Base-by-base conservation (phyloP, 1,140 invertebrate genomes). In the Argopecten irradians region DNA sequence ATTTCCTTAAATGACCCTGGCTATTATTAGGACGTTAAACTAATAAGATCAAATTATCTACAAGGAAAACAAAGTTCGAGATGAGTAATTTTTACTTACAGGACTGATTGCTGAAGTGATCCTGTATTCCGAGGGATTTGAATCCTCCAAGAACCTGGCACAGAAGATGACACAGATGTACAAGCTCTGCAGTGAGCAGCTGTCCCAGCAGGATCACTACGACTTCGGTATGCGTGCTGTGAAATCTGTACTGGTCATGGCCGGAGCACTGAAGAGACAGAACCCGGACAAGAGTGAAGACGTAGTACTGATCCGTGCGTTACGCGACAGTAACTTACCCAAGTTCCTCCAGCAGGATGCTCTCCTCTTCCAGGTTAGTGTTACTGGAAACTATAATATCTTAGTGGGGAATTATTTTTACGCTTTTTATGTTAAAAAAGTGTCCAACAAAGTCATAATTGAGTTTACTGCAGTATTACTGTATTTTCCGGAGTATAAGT, bases 151-250 rank as follows among this genome's bases (percentile, higher is more conserved):
- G 94, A 96, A 96, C 2, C 95, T 99, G 28, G 97, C 98, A 0
- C 97, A 97, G 89, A 99, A 99, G 95, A 98, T 99, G 97, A 97
- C 98, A 0, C 97, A 98, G 93, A 98, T 98, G 97, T 99, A 99
- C 94, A 98, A 98, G 93, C 95, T 99, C 7, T 98, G 98, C 91
- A 98, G 97, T 92, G 98, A 99, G 95, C 98, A 98, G 95, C 96
- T 99, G 0, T 98, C 98, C 0, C 98, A 98, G 91, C 98, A 98
- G 95, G 98, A 98, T 94, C 98, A 98, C 93, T 99, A 99, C 92
- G 98, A 99, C 95, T 99, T 98, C 93, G 95, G 98, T 82, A 98
- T 98, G 98, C 96, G 98, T 97, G 98, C 89, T 91, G 97, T 96
- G 28, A 96, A 96, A 89, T 95, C 95, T 32, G 96, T 96, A 82